Evolutionary conservation across 1,140 invertebrate species (phyloP).

Genomic region (Ceratosolen solmsi): DNA sequence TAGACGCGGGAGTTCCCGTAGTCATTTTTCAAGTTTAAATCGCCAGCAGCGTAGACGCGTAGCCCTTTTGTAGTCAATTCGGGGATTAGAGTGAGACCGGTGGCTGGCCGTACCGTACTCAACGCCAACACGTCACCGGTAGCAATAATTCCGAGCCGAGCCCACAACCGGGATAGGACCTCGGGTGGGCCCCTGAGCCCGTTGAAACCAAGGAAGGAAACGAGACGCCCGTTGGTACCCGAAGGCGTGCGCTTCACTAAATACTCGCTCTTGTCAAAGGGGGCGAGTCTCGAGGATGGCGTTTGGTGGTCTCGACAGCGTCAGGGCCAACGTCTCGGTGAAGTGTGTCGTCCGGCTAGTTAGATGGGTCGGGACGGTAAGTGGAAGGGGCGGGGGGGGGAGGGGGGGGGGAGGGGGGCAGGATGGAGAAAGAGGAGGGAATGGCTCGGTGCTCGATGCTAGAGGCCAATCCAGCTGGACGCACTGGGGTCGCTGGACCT

Average conservation of each 20-base stretch:
- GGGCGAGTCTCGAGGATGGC: no score
- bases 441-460: not conserved
- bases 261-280: no score
- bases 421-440: not conserved
- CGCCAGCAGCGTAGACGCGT: not conserved
- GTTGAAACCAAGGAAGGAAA: not conserved
- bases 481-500: no score
- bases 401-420: not conserved
- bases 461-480: not conserved
- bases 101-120: not conserved
- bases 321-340: no score
- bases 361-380: no score
- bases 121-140: conserved; percentile 8
- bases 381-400: no score
- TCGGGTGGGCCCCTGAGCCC: no score
- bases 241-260: no score
- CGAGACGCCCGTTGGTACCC: not conserved
- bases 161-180: no score
- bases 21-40: conserved; percentile 1
- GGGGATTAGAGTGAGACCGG: not conserved
- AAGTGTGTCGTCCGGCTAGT: no score
- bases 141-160: not conserved
- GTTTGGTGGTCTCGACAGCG: no score
- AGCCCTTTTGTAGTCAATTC: not conserved
- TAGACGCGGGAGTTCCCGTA: not conserved